These are phyloP conservation scores for Ormyrus labotus DNA, from an alignment of 2,888 invertebrate species.

Conservation along the genomic window DNA sequence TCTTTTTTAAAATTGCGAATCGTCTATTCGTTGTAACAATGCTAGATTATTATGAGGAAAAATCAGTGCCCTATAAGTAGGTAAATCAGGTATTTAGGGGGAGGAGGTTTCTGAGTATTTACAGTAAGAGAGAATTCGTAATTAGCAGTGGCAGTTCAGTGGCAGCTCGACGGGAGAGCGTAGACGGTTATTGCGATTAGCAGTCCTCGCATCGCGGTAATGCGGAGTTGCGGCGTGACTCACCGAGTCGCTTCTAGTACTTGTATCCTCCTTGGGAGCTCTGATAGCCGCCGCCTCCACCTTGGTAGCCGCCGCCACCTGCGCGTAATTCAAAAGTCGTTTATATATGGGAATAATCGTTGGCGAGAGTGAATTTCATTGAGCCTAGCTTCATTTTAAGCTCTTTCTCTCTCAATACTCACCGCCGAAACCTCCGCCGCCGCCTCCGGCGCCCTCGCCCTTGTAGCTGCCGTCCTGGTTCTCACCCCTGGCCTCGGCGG, in stretches of 20 bases:
- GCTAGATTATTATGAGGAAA: constrained; percentile 35
- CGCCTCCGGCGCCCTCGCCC: constrained; percentile 60
- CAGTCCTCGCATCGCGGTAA: constrained; percentile 5
- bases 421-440: constrained; percentile 19
- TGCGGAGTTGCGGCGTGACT: neutral
- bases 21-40: neutral
- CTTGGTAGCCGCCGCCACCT: constrained; percentile 52
- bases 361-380: too few relatives aligned
- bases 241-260: constrained; percentile 27
- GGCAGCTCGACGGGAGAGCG: constrained; percentile 28
- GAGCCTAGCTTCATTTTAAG: too few relatives aligned
- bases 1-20: neutral
- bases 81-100: neutral
- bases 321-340: neutral
- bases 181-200: neutral
- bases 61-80: constrained; percentile 42
- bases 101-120: constrained; percentile 34
- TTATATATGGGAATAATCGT: neutral
- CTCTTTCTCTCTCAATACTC: too few relatives aligned
- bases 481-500: constrained; percentile 71
- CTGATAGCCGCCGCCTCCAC: constrained; percentile 40
- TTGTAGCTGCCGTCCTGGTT: constrained; percentile 68
- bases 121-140: constrained; percentile 40
- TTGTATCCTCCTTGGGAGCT: constrained; percentile 54
- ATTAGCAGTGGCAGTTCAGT: constrained; percentile 49